Base-by-base conservation (phyloP, 2,797 vertebrate species). In the Limosa lapponica region DNA sequence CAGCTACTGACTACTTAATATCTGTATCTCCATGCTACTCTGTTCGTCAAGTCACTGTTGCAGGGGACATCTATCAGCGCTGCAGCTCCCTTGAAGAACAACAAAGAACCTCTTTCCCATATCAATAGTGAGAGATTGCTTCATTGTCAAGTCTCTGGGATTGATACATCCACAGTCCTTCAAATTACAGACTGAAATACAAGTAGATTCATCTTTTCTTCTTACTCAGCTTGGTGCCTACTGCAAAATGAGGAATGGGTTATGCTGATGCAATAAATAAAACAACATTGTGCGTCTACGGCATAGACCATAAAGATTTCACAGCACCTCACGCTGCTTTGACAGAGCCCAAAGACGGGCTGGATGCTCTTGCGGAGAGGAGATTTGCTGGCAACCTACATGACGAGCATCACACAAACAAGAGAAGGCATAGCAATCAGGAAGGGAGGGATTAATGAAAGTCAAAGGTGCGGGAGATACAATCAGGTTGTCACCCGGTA, bases 371-470 rank as follows among this genome's bases (percentile, higher is more conserved):
- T 27, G 28, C 3, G 1, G 23, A 87, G 23, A 82, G 22, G 12
- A 73, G 49, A 58, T 72, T 80, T 79, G 44, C 66, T 55, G 48
- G 34, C 70, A 93, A 79, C n/a, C 36, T 61, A 48, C 41, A 61
- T 16, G 52, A 74, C 1, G 4, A 70, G 19, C 3, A 2, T 22
- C 55, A 74, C 34, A 89, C 52, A 95, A 96, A 94, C 89, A 93
- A 82, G 61, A 52, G 62, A 70, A 92, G 83, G 67, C 70, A 81
- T 0, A 87, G 81, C 67, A 91, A 36, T 64, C 95, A 97, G 95
- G 95, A 96, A 97, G 90, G 93, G 95, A 96, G 95, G 95, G 93
- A 96, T 91, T 93, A 93, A 93, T 95, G 87, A 87, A 94, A 96
- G 92, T 87, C 79, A 69, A 74, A 90, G 90, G 82, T 73, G 70